Base-by-base conservation (phyloP, 2,113 vertebrate species). In the Neolamprologus variostigma region DNA sequence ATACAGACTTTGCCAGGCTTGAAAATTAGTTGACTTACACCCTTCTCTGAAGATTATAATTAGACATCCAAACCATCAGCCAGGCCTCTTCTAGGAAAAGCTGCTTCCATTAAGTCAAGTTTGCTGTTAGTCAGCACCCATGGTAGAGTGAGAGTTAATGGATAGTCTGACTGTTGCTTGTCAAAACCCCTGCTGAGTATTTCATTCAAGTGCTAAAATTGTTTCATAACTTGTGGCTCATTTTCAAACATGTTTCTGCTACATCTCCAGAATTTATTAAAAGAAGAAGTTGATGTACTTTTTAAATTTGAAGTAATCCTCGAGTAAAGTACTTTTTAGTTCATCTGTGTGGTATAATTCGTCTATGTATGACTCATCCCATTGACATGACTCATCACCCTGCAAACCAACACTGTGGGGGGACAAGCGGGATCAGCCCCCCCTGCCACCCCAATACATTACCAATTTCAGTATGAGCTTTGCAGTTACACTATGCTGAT, bases 141-240 rank as follows among this genome's bases (percentile, higher is more conserved):
- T 87, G 79, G 82, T 63, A 63, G 37, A n/a, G 84, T 35, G 14
- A 86, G 91, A 95, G 92, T 95, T 93, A 94, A 91, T 89, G 87
- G 87, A 92, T 91, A 85, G 88, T 59, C 91, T 83, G 57, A 87
- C 85, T 92, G 92, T 92, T 87, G 81, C 88, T 89, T 90, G 89
- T 87, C 85, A 90, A 86, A 81, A 80, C 63, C 54, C 86, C 89
- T 61, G 81, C 88, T 84, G 92, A 80, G 81, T 8, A 5, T 68
- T 82, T 81, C 55, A 82, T 91, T 93, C 84, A 90, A 87, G 76
- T 83, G 80, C 87, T 92, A 90, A 91, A 96, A 84, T 82, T 14
- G 76, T 85, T 90, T 90, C 42, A 88, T 93, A 90, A 95, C 90
- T 84, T 83, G 88, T 68, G 78, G 50, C 63, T 91, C 57, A 63